phyloP scores from a whole-genome alignment of 2,888 invertebrate genomes.

The Ormyrus pomaceus region DNA sequence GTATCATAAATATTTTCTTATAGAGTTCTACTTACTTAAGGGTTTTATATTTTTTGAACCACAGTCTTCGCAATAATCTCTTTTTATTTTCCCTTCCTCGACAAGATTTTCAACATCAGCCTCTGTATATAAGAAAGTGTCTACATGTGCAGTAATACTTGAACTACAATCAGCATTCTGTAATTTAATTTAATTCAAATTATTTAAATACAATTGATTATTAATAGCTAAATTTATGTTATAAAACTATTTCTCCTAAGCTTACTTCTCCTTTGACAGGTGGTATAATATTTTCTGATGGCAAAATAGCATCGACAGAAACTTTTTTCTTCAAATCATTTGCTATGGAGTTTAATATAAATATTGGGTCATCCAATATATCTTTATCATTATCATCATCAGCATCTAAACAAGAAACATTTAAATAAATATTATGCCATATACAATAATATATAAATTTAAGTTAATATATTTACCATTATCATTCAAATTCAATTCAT shows the following conservation, averaged over 20 bases:
- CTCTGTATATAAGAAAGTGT: slow-evolving; percentile 84
- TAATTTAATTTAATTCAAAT: slow-evolving; percentile 72
- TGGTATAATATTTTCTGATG: slow-evolving; percentile 63
- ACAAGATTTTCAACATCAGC: slow-evolving; percentile 79
- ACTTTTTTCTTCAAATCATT: slow-evolving; percentile 63
- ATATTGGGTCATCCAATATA: slow-evolving; percentile 62
- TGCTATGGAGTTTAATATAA: slow-evolving; percentile 59
- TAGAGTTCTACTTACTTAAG: slow-evolving; percentile 73
- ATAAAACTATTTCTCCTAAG: slow-evolving; percentile 11
- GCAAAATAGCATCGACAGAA: slow-evolving; percentile 63
- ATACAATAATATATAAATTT: neutral
- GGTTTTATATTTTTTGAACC: slow-evolving; percentile 77
- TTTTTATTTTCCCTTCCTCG: slow-evolving; percentile 75
- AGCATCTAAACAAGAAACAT: slow-evolving; percentile 1
- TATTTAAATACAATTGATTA: neutral
- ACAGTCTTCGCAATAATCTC: slow-evolving; percentile 78
- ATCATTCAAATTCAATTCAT: neutral
- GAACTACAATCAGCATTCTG: slow-evolving; percentile 78
- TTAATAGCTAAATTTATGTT: neutral
- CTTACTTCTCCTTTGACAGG: slow-evolving; percentile 65
- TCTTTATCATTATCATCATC: slow-evolving; percentile 48
- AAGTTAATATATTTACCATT: neutral
- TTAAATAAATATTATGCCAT: neutral
- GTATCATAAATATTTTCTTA: no score
- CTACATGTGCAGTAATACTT: slow-evolving; percentile 80